A percentile compares a stretch with the other conserved stretches of the same genome.
Conservation (phyloP, 2,888 invertebrate genomes). For the Argynnis bischoffii region DNA sequence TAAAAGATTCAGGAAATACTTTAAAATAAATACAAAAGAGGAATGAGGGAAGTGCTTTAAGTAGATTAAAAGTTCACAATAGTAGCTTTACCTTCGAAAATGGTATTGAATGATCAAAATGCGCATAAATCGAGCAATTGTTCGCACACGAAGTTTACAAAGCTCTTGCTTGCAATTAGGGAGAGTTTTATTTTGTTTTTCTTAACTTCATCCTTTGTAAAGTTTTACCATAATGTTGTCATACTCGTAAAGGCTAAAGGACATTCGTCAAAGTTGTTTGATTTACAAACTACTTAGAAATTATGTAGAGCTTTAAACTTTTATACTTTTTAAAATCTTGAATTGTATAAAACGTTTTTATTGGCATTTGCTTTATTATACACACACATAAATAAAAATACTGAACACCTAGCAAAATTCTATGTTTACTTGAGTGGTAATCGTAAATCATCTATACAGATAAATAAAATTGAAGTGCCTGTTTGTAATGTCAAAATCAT, state of each 20-base stretch:
- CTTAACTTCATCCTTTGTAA: conserved; percentile 20
- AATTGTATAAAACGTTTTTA: neutral
- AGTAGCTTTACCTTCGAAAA: conserved; percentile 27
- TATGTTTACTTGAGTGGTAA: no score
- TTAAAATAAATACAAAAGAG: conserved; percentile 14
- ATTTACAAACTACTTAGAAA: conserved; percentile 13
- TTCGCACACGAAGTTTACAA: conserved; percentile 46
- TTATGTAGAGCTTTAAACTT: neutral
- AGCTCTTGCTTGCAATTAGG: conserved; percentile 72
- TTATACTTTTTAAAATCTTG: neutral
- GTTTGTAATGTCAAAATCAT: no score
- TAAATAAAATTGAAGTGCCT: no score
- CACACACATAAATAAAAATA: no score
- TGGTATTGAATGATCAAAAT: conserved; percentile 40
- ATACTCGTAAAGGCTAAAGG: conserved; percentile 4
- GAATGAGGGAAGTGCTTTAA: conserved; percentile 26
- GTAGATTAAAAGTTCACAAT: conserved; percentile 38
- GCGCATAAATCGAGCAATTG: conserved; percentile 49
- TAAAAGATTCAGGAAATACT: neutral
- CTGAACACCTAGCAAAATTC: no score
- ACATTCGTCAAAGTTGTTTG: conserved; percentile 1
- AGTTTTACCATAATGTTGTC: conserved; percentile 17
- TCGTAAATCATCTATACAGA: no score
- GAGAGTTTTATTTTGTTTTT: conserved; percentile 46
- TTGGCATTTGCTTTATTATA: neutral